These are phyloP conservation scores for Apodemia zela DNA, from an alignment of 2,888 invertebrate species.

Conservation along the genomic window DNA sequence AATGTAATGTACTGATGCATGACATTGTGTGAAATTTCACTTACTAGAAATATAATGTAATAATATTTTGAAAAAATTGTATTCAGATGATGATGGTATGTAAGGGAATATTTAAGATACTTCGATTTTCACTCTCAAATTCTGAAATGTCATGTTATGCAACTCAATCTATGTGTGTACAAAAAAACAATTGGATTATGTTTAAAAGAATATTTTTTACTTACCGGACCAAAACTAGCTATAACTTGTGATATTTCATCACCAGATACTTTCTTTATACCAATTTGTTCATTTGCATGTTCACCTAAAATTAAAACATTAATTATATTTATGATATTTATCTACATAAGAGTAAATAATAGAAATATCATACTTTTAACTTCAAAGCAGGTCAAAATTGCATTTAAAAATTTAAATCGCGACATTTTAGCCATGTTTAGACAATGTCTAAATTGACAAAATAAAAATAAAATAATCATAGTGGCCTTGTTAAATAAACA, in stretches of 20 bases:
- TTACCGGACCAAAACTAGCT: constrained; percentile 68
- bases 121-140: too few relatives aligned
- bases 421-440: constrained; percentile 29
- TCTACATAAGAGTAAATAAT: not conserved
- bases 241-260: constrained; percentile 73
- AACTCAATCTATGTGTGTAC: too few relatives aligned
- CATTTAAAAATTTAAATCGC: constrained; percentile 29
- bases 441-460: constrained; percentile 1
- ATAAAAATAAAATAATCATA: not conserved
- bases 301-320: constrained; percentile 51
- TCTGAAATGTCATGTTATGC: not conserved
- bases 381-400: constrained; percentile 32
- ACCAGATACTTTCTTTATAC: constrained; percentile 57
- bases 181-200: too few relatives aligned
- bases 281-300: constrained; percentile 70
- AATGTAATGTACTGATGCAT: too few relatives aligned
- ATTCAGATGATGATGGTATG: too few relatives aligned
- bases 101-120: too few relatives aligned
- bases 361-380: constrained; percentile 21
- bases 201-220: constrained; percentile 32
- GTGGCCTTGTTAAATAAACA: not conserved
- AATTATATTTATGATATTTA: constrained; percentile 3
- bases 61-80: too few relatives aligned
- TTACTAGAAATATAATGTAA: too few relatives aligned
- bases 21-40: too few relatives aligned